phyloP scores from a whole-genome alignment of 2,797 vertebrate genomes.

The Brachymystax lenok region DNA sequence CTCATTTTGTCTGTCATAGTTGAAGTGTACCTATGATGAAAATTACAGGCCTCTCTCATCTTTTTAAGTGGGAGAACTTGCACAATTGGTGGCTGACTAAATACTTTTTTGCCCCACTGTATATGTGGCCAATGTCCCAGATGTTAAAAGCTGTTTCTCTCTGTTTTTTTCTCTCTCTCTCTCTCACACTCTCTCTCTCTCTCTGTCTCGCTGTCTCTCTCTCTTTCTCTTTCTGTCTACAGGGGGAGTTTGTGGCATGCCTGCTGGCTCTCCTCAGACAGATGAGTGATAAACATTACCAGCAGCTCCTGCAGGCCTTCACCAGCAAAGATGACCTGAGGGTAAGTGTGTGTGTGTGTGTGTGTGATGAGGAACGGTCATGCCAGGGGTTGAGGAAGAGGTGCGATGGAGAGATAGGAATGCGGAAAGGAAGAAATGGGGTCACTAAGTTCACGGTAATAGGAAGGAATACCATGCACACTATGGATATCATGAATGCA shows the following conservation, averaged over 20 bases:
- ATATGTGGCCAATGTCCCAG: background rate
- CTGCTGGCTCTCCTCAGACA: conserved; percentile 91
- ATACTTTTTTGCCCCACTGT: too few relatives aligned
- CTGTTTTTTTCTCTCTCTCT: background rate
- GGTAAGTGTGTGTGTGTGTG: conserved; percentile 72
- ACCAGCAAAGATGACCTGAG: conserved; percentile 90
- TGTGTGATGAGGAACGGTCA: background rate
- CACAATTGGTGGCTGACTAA: too few relatives aligned
- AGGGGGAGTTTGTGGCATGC: conserved; percentile 98
- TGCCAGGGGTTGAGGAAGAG: too few relatives aligned
- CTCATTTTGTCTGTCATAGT: too few relatives aligned
- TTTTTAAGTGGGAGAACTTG: too few relatives aligned
- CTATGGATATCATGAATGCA: too few relatives aligned
- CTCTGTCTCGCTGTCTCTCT: too few relatives aligned
- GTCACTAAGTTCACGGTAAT: background rate
- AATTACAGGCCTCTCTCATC: too few relatives aligned
- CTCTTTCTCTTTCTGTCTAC: background rate
- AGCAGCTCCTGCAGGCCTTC: conserved; percentile 94
- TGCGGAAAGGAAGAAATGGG: background rate
- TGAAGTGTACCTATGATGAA: too few relatives aligned
- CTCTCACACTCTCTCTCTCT: background rate
- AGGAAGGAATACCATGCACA: background rate
- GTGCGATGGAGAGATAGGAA: background rate
- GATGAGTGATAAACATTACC: conserved; percentile 97
- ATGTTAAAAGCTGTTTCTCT: background rate